Base-by-base conservation (phyloP, 2,888 invertebrate species). In the Galerucella calmariensis region DNA sequence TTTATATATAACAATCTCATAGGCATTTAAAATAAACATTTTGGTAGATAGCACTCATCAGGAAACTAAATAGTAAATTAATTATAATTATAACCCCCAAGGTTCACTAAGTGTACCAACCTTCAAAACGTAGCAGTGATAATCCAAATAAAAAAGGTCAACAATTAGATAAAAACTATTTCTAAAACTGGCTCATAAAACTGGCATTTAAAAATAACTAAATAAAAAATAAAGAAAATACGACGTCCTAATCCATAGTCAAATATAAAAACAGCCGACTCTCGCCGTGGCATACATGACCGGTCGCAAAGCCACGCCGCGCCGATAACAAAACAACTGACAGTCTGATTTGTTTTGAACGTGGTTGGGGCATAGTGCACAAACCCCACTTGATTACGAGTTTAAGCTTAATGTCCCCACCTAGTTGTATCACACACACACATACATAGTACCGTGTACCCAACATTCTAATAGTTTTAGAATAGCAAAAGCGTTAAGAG, bases 401-500 rank as follows among this genome's bases (percentile, higher is more conserved):
- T 27, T 51, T 56, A 24, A 65, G 70, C 70, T 65, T 35, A 58
- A 56, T 78, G 75, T 79, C 80, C 80, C 80, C 80, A 80, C 81
- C 81, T 75, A 27, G 24, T 46, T 48, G 12, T 35, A 59, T 62
- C 69, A 61, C 69, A 46, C 69, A 67, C 71, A 69, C 16, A 48
- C 69, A 62, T 62, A 46, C 69, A 69, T 35, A 46, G 53, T 20
- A 79, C 79, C 76, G 75, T 76, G 80, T 78, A 78, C 77, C 77
- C n/a, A 77, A 79, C 81, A 78, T 79, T 81, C 81, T 81, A 81
- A 81, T 79, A 76, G 77, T 73, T 75, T 69, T 61, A 56, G 72
- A 70, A 67, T 71, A 69, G 76, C 76, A 67, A 74, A 76, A 73
- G 61, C 63, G 59, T 69, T 69, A 74, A 72, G 69, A 71, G 72